These are phyloP conservation scores for Indri indri DNA, from an alignment of 2,113 vertebrate species.

Conservation along the genomic window DNA sequence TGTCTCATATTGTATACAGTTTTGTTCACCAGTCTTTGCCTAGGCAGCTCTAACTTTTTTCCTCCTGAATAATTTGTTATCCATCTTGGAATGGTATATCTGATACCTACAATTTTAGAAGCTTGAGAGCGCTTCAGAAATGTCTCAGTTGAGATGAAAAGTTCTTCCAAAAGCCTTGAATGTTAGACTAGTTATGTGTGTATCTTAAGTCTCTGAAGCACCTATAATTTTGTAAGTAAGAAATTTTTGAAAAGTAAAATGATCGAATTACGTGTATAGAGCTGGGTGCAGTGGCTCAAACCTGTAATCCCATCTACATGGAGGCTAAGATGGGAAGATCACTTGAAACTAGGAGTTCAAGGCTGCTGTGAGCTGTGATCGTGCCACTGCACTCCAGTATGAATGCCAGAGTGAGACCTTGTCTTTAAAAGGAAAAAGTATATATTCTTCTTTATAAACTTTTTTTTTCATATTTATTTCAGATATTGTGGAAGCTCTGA, in stretches of 20 bases:
- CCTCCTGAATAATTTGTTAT: neutral
- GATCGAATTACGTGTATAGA: neutral
- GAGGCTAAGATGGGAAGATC: too few species aligned
- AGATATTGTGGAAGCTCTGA: conserved; percentile 93
- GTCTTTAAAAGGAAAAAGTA: neutral
- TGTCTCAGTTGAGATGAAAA: neutral
- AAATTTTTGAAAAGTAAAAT: conserved; percentile 29
- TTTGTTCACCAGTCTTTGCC: neutral
- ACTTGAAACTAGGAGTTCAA: too few species aligned
- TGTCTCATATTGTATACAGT: neutral
- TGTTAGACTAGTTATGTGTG: neutral
- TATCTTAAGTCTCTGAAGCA: neutral
- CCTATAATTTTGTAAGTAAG: neutral
- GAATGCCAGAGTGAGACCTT: too few species aligned
- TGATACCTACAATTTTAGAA: neutral
- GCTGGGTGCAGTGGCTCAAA: too few species aligned
- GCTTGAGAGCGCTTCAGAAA: neutral
- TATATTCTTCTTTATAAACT: neutral
- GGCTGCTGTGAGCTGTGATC: too few species aligned
- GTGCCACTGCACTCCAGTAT: too few species aligned
- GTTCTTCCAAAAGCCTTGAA: neutral
- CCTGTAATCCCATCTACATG: too few species aligned
- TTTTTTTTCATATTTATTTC: conserved; percentile 51
- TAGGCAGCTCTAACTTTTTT: neutral
- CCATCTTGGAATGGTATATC: neutral